These are phyloP conservation scores for Hydrolagus affinis DNA, from an alignment of 2,113 vertebrate genomes.

Conservation along the genomic window DNA sequence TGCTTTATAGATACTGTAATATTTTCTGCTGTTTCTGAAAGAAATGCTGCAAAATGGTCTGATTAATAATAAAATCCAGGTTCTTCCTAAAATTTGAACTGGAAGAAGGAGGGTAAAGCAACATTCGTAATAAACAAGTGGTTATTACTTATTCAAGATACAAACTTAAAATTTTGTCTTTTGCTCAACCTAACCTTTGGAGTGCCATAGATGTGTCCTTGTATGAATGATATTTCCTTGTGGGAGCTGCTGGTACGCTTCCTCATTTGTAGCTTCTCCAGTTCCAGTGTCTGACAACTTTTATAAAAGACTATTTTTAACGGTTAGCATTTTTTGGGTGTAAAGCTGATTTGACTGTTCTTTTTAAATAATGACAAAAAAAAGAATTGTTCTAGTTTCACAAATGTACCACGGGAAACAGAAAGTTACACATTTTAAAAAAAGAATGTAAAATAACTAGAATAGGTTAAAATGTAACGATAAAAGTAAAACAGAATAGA, in stretches of 20 bases:
- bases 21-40: background rate
- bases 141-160: background rate
- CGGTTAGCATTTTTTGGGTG: too few relatives aligned
- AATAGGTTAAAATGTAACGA: too few relatives aligned
- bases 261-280: background rate
- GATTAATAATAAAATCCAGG: background rate
- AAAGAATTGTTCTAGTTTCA: too few relatives aligned
- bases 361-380: too few relatives aligned
- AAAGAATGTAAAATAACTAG: too few relatives aligned
- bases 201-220: background rate
- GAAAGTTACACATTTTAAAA: too few relatives aligned
- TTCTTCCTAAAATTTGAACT: background rate
- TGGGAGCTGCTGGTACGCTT: background rate
- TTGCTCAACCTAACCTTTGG: background rate
- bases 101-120: too few relatives aligned
- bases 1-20: background rate
- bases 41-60: background rate
- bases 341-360: too few relatives aligned
- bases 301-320: too few relatives aligned
- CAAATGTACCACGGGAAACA: too few relatives aligned
- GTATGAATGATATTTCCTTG: background rate
- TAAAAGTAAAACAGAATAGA: too few relatives aligned
- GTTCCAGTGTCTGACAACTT: background rate
- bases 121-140: too few relatives aligned
- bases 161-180: background rate